These are phyloP conservation scores for Archocentrus centrarchus DNA, from an alignment of 2,113 vertebrate genomes.

Conservation along the genomic window DNA sequence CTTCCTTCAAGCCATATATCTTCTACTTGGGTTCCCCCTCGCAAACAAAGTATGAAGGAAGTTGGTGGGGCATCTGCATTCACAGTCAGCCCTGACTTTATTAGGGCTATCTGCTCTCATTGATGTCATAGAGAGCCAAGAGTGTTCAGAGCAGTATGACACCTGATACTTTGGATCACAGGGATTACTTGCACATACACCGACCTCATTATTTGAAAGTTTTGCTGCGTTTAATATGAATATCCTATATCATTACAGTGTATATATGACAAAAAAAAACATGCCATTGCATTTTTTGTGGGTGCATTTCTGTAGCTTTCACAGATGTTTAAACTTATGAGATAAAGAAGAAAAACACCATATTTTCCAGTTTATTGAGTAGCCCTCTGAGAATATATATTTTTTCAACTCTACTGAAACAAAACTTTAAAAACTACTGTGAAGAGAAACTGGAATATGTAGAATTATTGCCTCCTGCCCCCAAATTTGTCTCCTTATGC, in stretches of 20 bases:
- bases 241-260: not conserved
- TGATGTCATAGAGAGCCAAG: no score
- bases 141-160: no score
- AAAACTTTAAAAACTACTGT: constrained; percentile 35
- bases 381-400: constrained; percentile 46
- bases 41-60: no score
- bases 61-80: no score
- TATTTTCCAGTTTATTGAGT: constrained; percentile 55
- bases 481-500: constrained; percentile 21
- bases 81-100: no score
- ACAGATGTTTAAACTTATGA: not conserved
- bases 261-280: not conserved
- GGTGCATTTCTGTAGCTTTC: not conserved
- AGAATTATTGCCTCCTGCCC: constrained; percentile 33
- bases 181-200: no score
- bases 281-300: not conserved
- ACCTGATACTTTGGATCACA: no score
- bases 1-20: no score
- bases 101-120: no score
- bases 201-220: no score
- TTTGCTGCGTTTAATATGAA: no score
- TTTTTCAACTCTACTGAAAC: constrained; percentile 46
- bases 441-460: constrained; percentile 24
- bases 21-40: no score
- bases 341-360: not conserved